Evolutionary conservation across 2,113 vertebrate genomes (phyloP).

Genomic region (Varanus salvator): DNA sequence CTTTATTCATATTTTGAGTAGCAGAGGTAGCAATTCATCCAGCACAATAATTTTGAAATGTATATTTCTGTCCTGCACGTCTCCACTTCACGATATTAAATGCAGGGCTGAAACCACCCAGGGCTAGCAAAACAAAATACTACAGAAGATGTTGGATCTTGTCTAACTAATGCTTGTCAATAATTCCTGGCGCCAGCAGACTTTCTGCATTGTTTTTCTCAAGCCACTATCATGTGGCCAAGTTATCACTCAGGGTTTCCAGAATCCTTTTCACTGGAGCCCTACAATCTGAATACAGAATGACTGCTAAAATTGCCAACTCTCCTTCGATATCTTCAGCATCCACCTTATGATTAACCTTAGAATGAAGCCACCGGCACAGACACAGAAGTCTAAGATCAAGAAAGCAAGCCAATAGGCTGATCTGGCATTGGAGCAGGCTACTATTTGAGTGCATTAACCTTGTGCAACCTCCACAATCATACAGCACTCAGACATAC

Average conservation of each 20-base stretch:
- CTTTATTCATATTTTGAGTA: background rate
- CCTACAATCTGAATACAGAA: background rate
- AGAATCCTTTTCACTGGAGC: background rate
- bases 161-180: background rate
- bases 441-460: constrained; percentile 29
- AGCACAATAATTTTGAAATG: background rate
- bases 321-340: constrained; percentile 19
- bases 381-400: background rate
- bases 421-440: constrained; percentile 3
- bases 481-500: constrained; percentile 16
- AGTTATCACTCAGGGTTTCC: background rate
- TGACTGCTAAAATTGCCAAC: background rate
- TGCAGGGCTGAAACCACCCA: background rate
- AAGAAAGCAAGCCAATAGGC: constrained; percentile 10
- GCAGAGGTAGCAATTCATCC: background rate
- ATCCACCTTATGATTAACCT: constrained; percentile 40
- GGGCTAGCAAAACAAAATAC: background rate
- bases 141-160: background rate
- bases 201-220: background rate
- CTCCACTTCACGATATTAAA: background rate
- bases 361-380: constrained; percentile 7
- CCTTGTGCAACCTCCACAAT: constrained; percentile 6
- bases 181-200: background rate
- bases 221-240: background rate
- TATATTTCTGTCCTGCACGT: background rate